Percentiles rank a stretch among this genome's conserved stretches.
These are phyloP conservation scores for Globodera ellingtonae DNA, from an alignment of 1,140 invertebrate genomes.

Conservation along the genomic window DNA sequence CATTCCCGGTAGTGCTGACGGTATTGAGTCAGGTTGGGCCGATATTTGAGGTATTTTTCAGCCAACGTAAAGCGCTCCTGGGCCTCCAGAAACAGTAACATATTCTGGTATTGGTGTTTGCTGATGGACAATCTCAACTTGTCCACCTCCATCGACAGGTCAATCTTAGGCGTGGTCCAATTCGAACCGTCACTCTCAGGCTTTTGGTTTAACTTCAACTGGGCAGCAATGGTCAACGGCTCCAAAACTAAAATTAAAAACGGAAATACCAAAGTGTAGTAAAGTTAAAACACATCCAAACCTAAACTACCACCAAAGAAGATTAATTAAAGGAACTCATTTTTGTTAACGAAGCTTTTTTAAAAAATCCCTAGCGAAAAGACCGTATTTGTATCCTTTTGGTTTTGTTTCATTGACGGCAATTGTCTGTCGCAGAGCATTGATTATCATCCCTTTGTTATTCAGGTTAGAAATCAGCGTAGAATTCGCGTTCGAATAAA, in stretches of 20 bases:
- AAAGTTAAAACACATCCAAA: background rate
- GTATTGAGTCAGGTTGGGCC: conserved; percentile 75
- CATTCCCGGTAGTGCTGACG: conserved; percentile 81
- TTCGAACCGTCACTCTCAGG: conserved; percentile 81
- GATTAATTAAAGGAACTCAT: too few relatives aligned
- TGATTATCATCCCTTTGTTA: conserved; percentile 55
- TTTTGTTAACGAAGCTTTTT: conserved; percentile 7
- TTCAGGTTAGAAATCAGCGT: conserved; percentile 67
- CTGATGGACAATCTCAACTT: conserved; percentile 75
- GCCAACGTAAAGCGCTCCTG: conserved; percentile 81
- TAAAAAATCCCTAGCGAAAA: conserved; percentile 51
- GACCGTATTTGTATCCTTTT: conserved; percentile 76
- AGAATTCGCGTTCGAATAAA: conserved; percentile 84
- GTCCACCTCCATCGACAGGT: conserved; percentile 83
- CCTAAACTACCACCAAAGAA: too few relatives aligned
- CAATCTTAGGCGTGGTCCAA: conserved; percentile 84
- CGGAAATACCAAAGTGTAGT: conserved; percentile 25
- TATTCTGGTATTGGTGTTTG: conserved; percentile 78
- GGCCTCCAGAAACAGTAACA: conserved; percentile 81
- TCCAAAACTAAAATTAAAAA: conserved; percentile 76
- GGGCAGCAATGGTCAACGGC: conserved; percentile 84
- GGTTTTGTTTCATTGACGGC: conserved; percentile 74
- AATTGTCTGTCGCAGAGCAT: conserved; percentile 72
- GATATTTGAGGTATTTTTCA: conserved; percentile 78
- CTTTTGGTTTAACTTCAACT: conserved; percentile 86